phyloP scores from a whole-genome alignment of 2,797 vertebrate species.

The Podarcis siculus region DNA sequence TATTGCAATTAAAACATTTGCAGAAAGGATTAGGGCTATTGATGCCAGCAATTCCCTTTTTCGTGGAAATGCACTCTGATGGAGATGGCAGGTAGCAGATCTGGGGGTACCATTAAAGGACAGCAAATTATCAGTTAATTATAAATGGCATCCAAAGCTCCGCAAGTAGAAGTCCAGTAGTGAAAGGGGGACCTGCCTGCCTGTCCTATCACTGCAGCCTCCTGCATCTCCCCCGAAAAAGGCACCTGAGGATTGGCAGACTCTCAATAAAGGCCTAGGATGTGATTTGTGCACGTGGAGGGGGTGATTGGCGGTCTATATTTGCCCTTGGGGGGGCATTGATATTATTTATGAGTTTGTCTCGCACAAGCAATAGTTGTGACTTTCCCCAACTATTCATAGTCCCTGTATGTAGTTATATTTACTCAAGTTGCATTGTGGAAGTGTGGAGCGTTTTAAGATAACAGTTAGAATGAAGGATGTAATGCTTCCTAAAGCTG shows the following conservation, averaged over 20 bases:
- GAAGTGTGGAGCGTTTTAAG: not conserved
- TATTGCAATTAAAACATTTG: conserved; percentile 49
- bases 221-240: not conserved
- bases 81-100: conserved; percentile 61
- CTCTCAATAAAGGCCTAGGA: not conserved
- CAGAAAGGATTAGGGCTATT: conserved; percentile 68
- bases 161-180: not conserved
- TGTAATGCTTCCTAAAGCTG: not conserved
- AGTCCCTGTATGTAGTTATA: not conserved
- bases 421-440: not conserved
- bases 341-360: conserved; percentile 19
- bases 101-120: not conserved
- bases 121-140: not conserved
- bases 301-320: not conserved
- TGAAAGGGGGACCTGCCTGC: not conserved
- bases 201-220: not conserved
- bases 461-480: not conserved
- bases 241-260: too few species aligned
- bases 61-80: conserved; percentile 69
- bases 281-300: not conserved
- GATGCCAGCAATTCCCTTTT: conserved; percentile 49
- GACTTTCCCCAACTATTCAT: not conserved
- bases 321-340: not conserved
- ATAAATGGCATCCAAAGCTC: not conserved
- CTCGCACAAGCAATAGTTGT: not conserved